phyloP scores from a whole-genome alignment of 2,113 vertebrate species.

The Epinephelus moara region DNA sequence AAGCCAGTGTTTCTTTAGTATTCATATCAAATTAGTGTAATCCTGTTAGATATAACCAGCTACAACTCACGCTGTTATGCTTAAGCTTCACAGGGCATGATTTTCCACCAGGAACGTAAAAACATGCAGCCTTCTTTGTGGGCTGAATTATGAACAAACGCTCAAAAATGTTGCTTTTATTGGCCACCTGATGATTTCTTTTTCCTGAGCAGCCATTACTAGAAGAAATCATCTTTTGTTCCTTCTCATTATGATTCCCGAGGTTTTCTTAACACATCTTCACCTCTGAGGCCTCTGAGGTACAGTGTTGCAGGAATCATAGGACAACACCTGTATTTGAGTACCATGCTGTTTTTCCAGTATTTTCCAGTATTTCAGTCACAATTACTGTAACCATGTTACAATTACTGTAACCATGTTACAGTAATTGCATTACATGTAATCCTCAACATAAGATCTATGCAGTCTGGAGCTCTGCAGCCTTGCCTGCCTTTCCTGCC shows the following conservation, averaged over 20 bases:
- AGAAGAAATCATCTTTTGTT: not conserved
- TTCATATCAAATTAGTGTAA: slow-evolving; percentile 41
- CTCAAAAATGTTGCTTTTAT: not conserved
- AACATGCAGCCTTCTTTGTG: not conserved
- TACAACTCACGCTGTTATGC: not conserved
- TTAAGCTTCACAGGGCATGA: not conserved
- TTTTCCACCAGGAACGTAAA: not conserved
- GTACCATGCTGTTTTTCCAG: not conserved
- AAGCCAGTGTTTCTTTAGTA: not conserved
- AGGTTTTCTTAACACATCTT: not conserved
- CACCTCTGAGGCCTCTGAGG: not conserved
- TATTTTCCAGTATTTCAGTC: not conserved
- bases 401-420: slow-evolving; percentile 22
- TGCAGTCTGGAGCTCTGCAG: slow-evolving; percentile 23
- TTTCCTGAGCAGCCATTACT: not conserved
- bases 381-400: slow-evolving; percentile 24
- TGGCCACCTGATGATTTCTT: not conserved
- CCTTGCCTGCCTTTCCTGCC: not conserved
- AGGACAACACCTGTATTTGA: slow-evolving; percentile 20
- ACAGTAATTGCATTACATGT: slow-evolving; percentile 23
- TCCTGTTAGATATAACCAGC: slow-evolving; percentile 19
- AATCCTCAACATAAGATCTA: slow-evolving; percentile 3
- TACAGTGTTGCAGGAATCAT: not conserved
- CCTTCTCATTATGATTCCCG: not conserved
- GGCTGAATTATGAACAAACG: not conserved